phyloP scores from a whole-genome alignment of 2,113 vertebrate species.

The Plestiodon gilberti region DNA sequence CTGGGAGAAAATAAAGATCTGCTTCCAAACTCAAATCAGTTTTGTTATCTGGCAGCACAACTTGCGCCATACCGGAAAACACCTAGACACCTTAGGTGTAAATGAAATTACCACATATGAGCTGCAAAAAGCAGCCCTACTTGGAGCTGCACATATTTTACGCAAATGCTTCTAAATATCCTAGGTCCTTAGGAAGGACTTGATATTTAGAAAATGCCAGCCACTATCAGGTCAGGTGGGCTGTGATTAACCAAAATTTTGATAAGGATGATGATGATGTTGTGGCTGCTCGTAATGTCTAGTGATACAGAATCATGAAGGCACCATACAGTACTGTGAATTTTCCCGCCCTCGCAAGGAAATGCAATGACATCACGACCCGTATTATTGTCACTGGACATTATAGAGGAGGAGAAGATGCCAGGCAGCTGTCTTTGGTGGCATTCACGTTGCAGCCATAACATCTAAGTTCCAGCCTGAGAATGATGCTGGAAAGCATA shows the following conservation, averaged over 20 bases:
- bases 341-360: neutral
- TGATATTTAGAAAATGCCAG: too few relatives aligned
- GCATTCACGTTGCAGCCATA: neutral
- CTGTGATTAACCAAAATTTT: too few relatives aligned
- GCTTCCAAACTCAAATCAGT: neutral
- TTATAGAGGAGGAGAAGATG: neutral
- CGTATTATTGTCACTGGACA: neutral
- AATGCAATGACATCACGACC: neutral
- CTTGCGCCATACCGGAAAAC: neutral
- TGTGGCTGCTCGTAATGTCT: neutral
- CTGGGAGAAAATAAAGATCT: neutral
- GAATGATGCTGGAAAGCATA: neutral
- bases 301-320: neutral
- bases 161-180: too few relatives aligned
- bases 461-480: neutral
- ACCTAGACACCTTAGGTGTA: neutral
- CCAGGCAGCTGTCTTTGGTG: neutral
- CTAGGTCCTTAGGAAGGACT: too few relatives aligned
- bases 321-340: too few relatives aligned
- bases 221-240: too few relatives aligned
- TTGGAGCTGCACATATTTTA: too few relatives aligned
- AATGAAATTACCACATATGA: too few relatives aligned
- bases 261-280: too few relatives aligned
- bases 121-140: too few relatives aligned
- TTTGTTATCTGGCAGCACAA: neutral